Evolutionary conservation across 2,113 vertebrate genomes (phyloP).

Genomic region (Psophia crepitans): DNA sequence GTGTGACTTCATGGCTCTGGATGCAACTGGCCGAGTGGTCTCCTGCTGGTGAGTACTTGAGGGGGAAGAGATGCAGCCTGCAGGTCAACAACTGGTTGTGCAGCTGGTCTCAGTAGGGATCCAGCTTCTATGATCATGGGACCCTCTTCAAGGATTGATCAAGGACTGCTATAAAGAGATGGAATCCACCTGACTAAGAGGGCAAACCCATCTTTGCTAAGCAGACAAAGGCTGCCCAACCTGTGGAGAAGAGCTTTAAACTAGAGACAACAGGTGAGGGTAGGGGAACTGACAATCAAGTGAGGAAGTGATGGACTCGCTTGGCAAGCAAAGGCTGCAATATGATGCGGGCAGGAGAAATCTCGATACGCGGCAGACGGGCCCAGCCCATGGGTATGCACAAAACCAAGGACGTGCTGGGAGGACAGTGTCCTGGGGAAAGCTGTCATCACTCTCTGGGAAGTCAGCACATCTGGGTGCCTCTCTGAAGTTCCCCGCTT

Average conservation of each 20-base stretch:
- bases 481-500: not conserved
- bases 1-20: not conserved
- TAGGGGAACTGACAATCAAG: not conserved
- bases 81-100: not conserved
- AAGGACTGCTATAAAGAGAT: not conserved
- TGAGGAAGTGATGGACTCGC: not conserved
- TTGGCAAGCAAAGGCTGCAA: not conserved
- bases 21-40: not conserved
- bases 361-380: not conserved
- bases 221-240: not conserved
- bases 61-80: not conserved
- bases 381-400: not conserved
- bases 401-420: not conserved
- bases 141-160: not conserved
- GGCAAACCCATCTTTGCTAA: not conserved
- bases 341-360: not conserved
- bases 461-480: not conserved
- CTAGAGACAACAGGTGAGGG: not conserved
- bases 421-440: not conserved
- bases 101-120: not conserved
- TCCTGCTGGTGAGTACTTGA: not conserved
- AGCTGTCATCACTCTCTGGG: not conserved
- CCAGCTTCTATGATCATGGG: not conserved
- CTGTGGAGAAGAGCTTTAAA: not conserved
- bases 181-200: not conserved